phyloP scores from a whole-genome alignment of 2,888 invertebrate genomes.

The Calameuta idolon region DNA sequence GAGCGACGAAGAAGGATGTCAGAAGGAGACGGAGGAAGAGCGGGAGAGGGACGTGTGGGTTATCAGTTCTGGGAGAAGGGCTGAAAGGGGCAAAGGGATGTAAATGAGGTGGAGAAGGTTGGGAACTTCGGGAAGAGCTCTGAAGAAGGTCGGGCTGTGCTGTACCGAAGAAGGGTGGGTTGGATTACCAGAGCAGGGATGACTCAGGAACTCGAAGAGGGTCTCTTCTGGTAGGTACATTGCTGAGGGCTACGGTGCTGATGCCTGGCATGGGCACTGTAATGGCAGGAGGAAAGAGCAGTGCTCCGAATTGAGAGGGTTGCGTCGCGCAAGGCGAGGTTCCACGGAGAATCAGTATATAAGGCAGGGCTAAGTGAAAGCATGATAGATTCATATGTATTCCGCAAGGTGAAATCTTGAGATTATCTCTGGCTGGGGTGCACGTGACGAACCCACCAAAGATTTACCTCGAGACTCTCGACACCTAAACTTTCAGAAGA shows the following conservation, averaged over 20 bases:
- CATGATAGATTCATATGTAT: conserved; percentile 57
- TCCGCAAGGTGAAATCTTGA: conserved; percentile 49
- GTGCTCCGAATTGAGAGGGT: conserved; percentile 12
- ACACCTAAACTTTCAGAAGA: conserved; percentile 39
- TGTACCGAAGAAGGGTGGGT: not conserved
- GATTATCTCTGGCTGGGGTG: conserved; percentile 46
- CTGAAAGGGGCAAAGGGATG: conserved; percentile 28
- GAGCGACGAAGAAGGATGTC: not conserved
- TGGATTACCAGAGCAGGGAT: not conserved
- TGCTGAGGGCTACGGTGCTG: not conserved
- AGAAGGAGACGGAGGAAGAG: not conserved
- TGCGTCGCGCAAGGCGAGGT: conserved; percentile 20
- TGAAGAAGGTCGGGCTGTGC: not conserved
- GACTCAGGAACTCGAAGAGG: conserved; percentile 18
- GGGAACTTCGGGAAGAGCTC: conserved; percentile 1
- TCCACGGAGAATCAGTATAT: conserved; percentile 10
- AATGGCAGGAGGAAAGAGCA: conserved; percentile 5
- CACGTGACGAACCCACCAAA: conserved; percentile 37
- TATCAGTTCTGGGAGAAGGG: conserved; percentile 1
- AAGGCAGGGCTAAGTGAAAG: conserved; percentile 39
- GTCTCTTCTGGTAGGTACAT: not conserved
- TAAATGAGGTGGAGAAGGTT: conserved; percentile 31
- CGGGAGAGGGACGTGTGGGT: conserved; percentile 2
- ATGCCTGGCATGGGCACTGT: not conserved
- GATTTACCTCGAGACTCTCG: conserved; percentile 45